Evolutionary conservation across 2,888 invertebrate genomes (phyloP).

Genomic region (Dryomyza anilis): DNA sequence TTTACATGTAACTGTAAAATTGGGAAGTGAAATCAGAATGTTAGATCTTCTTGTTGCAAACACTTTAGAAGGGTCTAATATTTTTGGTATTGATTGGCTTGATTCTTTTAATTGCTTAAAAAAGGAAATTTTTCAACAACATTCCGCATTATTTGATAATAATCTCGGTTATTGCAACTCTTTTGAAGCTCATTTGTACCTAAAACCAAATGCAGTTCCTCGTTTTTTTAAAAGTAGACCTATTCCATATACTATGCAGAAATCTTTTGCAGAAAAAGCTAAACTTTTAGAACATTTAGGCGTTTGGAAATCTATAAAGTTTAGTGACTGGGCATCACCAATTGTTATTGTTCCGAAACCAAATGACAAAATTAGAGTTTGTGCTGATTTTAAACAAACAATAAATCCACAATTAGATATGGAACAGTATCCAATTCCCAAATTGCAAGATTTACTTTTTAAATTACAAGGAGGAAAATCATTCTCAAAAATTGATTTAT

Average conservation of each 20-base stretch:
- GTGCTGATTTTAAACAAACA: not conserved
- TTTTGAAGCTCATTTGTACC: no score
- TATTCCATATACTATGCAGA: no score
- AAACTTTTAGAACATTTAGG: not conserved
- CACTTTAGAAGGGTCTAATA: not conserved
- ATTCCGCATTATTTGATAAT: no score
- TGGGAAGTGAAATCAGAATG: no score
- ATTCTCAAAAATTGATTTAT: slow-evolving; percentile 22
- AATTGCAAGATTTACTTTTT: not conserved
- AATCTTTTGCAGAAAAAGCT: not conserved
- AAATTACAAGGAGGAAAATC: not conserved
- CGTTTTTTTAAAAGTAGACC: no score
- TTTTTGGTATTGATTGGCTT: not conserved
- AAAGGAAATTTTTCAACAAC: no score
- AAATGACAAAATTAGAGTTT: not conserved
- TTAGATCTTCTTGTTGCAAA: not conserved
- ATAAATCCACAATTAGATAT: not conserved
- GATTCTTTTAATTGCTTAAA: not conserved
- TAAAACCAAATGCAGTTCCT: no score
- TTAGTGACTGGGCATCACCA: no score
- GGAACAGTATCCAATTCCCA: no score
- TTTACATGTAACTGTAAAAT: no score
- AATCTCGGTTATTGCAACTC: not conserved
- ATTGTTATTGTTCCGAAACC: not conserved
- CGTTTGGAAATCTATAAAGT: not conserved